Conservation (phyloP, 2,113 vertebrate genomes). For the Malurus elegans region DNA sequence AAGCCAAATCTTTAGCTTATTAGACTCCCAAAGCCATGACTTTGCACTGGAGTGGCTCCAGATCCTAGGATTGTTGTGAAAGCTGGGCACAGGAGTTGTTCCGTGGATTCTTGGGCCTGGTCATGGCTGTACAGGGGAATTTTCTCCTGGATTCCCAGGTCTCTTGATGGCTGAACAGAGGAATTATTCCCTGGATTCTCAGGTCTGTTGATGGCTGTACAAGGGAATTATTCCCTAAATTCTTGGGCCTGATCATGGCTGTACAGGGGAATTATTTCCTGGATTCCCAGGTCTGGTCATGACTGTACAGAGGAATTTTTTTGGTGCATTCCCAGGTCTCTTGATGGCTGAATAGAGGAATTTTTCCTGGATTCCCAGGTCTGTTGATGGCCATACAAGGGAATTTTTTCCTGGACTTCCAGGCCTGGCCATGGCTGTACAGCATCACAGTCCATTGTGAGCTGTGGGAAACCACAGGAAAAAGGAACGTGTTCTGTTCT, state of each 20-base stretch:
- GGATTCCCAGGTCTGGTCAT: no score
- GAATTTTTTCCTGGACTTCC: not conserved
- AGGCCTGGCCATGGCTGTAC: not conserved
- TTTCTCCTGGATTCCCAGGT: not conserved
- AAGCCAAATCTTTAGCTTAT: not conserved
- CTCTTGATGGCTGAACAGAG: not conserved
- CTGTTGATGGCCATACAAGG: no score
- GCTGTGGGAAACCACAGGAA: not conserved
- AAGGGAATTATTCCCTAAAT: not conserved
- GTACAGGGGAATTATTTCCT: not conserved
- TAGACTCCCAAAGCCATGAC: no score
- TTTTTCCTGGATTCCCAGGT: no score
- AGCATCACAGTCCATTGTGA: not conserved
- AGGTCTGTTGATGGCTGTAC: not conserved
- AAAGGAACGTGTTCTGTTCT: fast-evolving
- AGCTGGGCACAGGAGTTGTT: not conserved
- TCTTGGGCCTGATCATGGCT: no score
- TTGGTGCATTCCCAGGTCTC: not conserved
- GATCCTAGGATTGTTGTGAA: not conserved
- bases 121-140: not conserved
- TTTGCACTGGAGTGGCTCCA: not conserved
- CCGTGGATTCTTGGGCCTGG: not conserved
- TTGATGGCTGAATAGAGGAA: no score
- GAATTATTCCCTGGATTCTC: not conserved
- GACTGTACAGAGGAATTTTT: no score